Conservation (phyloP, 2,113 vertebrate species). For the Struthio camelus region DNA sequence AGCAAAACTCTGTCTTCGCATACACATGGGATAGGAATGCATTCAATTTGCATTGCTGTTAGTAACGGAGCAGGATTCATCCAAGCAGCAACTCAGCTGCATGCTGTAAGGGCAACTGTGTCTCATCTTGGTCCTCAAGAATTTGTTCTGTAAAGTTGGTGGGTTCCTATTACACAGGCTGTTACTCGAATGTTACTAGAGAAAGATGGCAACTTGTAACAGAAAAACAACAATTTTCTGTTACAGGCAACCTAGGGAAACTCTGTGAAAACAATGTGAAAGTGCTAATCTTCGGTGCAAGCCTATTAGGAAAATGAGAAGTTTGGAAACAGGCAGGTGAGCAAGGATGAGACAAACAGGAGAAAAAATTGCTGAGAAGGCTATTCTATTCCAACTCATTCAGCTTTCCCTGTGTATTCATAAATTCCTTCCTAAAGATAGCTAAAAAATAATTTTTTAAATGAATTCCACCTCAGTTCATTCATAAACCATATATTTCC, state of each 20-base stretch:
- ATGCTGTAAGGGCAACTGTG: neutral
- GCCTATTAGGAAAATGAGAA: neutral
- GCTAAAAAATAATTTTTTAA: neutral
- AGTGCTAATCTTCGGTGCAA: neutral
- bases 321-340: neutral
- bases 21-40: fast-evolving
- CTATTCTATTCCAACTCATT: neutral
- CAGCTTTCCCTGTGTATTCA: neutral
- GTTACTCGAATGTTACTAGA: neutral
- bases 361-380: neutral
- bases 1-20: neutral
- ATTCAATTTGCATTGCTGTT: neutral
- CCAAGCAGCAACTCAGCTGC: neutral
- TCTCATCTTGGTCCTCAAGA: neutral
- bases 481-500: neutral
- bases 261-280: neutral
- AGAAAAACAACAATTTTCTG: neutral
- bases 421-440: neutral
- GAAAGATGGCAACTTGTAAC: neutral
- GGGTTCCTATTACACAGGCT: neutral
- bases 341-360: neutral
- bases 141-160: neutral
- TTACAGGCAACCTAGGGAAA: neutral
- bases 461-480: neutral
- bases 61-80: neutral